Conservation (phyloP, 2,888 invertebrate species). For the Orthosia incerta region DNA sequence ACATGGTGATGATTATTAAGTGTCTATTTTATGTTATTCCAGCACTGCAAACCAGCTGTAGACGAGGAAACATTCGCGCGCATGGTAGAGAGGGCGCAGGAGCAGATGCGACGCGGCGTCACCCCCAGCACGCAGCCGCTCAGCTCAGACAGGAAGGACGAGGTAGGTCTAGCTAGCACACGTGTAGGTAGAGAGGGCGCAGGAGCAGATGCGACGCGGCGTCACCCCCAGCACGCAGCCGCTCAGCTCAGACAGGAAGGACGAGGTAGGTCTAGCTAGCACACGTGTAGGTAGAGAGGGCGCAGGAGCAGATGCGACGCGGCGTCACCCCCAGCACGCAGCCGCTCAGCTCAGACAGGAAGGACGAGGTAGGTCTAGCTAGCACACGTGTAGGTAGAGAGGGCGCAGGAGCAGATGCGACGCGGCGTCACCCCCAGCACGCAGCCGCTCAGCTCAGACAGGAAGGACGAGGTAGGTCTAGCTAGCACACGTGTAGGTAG, state of each 20-base stretch:
- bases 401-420: constrained; percentile 93
- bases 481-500: background rate
- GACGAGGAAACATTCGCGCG: constrained; percentile 98
- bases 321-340: constrained; percentile 83
- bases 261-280: constrained; percentile 74
- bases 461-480: constrained; percentile 79
- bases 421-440: constrained; percentile 88
- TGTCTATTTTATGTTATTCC: constrained; percentile 12
- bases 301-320: constrained; percentile 93
- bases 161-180: constrained; percentile 69
- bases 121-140: constrained; percentile 80
- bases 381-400: constrained; percentile 73
- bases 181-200: constrained; percentile 78
- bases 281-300: constrained; percentile 76
- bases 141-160: constrained; percentile 76
- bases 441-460: constrained; percentile 71
- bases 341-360: constrained; percentile 72
- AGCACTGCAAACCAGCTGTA: constrained; percentile 97
- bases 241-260: constrained; percentile 73
- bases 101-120: constrained; percentile 92
- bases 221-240: constrained; percentile 80
- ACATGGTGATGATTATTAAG: no score
- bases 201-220: constrained; percentile 93
- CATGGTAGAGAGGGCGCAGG: constrained; percentile 97
- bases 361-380: constrained; percentile 77